Base-by-base conservation (phyloP, 1,140 invertebrate species). In the Drosophila seguyi region DNA sequence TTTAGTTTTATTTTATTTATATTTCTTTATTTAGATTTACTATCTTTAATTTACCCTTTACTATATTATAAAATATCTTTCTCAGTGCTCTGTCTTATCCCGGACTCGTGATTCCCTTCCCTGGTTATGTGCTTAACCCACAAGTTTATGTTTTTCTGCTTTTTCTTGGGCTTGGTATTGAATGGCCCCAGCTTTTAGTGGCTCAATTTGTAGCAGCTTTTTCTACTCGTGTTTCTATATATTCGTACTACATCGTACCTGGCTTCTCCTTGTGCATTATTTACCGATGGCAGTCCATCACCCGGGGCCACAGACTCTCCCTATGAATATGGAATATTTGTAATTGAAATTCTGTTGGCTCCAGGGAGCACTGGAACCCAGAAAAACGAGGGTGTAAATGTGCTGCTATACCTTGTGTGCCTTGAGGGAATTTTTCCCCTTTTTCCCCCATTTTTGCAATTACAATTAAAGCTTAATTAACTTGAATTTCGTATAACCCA, bases 401-500 rank as follows among this genome's bases (percentile, higher is more conserved):
- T 57, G 50, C n/a, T 36, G 41, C 38, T 25, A 38, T 38, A 38
- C 13, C 31, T n/a, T n/a, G n/a, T n/a, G 25, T 11, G 38, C 22
- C 66, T 52, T 42, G 29, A 18, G 59, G 66, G 61, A 52, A 25
- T 59, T 34, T 50, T 42, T 11, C 3, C 36, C n/a, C n/a, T 48
- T 34, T 42, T 56, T 2, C 0, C 14, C 31, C 31, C 52, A 22
- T 55, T 48, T 55, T 52, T 74, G 10, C 53, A 68, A 82, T 74
- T 69, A 56, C 42, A 63, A 80, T 59, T 77, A 58, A 53, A 61
- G 25, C 67, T 75, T 87, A 81, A 87, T 86, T 79, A 81, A 65
- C 77, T 76, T 42, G 67, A 53, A 68, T 68, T 55, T 67, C 22
- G 31, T 44, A 45, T 38, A 41, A 74, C 53, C 44, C 52, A n/a